Conservation (phyloP, 2,888 invertebrate species). For the Sisyra terminalis region DNA sequence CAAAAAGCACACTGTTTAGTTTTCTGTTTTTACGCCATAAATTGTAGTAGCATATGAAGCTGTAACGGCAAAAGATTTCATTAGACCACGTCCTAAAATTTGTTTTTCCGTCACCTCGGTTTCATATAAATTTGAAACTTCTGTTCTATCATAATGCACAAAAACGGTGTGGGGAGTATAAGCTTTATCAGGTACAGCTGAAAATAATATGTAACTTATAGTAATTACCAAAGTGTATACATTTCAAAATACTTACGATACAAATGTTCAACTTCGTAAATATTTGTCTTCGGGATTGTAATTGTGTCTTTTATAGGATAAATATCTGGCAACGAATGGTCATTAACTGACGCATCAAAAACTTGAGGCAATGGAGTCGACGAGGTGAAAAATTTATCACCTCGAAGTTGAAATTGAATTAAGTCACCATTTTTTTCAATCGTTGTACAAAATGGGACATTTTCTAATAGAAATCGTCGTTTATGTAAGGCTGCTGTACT, state of each 20-base stretch:
- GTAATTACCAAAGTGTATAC: neutral
- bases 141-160: constrained; percentile 44
- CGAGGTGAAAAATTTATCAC: constrained; percentile 50
- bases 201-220: neutral
- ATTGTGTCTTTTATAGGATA: constrained; percentile 59
- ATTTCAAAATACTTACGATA: constrained; percentile 46
- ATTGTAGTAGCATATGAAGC: constrained; percentile 55
- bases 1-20: constrained; percentile 7
- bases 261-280: constrained; percentile 41
- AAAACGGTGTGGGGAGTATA: constrained; percentile 62
- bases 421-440: constrained; percentile 42
- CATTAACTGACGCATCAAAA: constrained; percentile 31
- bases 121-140: constrained; percentile 51
- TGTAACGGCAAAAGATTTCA: constrained; percentile 63
- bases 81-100: constrained; percentile 47
- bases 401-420: constrained; percentile 44
- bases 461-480: constrained; percentile 38
- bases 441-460: constrained; percentile 37
- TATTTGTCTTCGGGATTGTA: constrained; percentile 42
- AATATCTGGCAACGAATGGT: constrained; percentile 47
- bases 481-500: constrained; percentile 35
- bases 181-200: neutral
- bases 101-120: constrained; percentile 49
- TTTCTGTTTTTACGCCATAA: constrained; percentile 43
- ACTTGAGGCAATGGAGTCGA: constrained; percentile 39